phyloP scores from a whole-genome alignment of 2,113 vertebrate genomes.

The human region GRCh38 chr15:90459501-90460000 shows the following conservation, averaged over 20 bases:
- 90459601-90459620: background rate
- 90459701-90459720: background rate
- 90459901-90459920: background rate
- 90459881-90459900: background rate
- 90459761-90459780: slow-evolving; percentile 48
- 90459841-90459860: background rate
- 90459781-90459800: slow-evolving; percentile 50
- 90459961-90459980: background rate
- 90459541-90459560: slow-evolving; percentile 77
- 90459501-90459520: slow-evolving; percentile 61
- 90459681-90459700: background rate
- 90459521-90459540: slow-evolving; percentile 75
- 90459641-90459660: background rate
- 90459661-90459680: slow-evolving; percentile 68
- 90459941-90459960: background rate
- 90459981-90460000: background rate
- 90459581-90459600: background rate
- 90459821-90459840: slow-evolving; percentile 31
- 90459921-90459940: background rate
- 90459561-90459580: slow-evolving; percentile 74
- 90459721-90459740: slow-evolving; percentile 69
- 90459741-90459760: slow-evolving; percentile 45
- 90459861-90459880: background rate
- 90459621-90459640: slow-evolving; percentile 4
- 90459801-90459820: background rate